phyloP scores from a whole-genome alignment of 2,888 invertebrate species.

The Ypsolopha sequella region DNA sequence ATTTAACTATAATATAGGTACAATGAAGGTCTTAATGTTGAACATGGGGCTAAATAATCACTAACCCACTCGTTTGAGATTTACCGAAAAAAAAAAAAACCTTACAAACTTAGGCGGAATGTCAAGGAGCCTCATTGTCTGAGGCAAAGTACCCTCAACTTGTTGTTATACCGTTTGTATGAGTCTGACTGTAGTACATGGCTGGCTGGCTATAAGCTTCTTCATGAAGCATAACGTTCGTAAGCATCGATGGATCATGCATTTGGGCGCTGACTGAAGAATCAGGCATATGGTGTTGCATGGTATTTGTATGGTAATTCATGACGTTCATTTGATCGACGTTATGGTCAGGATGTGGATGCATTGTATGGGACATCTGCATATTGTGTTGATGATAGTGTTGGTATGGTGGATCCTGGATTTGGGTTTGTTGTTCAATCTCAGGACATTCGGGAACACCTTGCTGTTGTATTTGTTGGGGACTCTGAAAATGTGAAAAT shows the following conservation, averaged over 20 bases:
- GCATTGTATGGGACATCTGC: no score
- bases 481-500: background rate
- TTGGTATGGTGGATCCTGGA: background rate
- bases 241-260: constrained; percentile 1
- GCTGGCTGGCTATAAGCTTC: constrained; percentile 20
- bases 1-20: no score
- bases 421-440: background rate
- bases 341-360: no score
- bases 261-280: background rate
- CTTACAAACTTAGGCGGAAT: constrained; percentile 3
- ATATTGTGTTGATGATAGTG: no score
- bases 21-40: no score
- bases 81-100: no score
- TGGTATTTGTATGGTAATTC: background rate
- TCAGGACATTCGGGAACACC: background rate
- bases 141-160: constrained; percentile 26
- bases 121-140: constrained; percentile 14
- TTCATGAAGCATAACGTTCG: constrained; percentile 18
- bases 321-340: background rate
- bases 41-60: no score
- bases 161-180: constrained; percentile 31
- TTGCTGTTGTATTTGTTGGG: background rate
- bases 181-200: constrained; percentile 27
- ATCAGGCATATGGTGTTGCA: background rate
- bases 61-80: no score